phyloP scores from a whole-genome alignment of 1,140 invertebrate genomes.

The Phenacoccus solenopsis region DNA sequence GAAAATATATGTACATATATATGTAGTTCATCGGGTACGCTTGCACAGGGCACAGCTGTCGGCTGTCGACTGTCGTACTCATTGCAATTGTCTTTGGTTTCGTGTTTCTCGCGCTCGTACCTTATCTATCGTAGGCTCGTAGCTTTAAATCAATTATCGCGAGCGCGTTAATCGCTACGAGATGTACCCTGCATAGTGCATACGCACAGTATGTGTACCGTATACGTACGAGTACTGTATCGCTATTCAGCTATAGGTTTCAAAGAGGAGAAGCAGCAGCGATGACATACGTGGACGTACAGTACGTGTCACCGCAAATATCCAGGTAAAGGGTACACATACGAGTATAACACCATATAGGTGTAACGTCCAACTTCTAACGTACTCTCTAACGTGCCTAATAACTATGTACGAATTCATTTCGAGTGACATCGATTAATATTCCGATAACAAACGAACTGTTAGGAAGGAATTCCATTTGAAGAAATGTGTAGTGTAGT shows the following conservation, averaged over 20 bases:
- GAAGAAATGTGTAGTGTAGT: background rate
- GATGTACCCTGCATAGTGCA: background rate
- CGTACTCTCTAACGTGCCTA: too few species aligned
- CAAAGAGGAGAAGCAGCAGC: too few species aligned
- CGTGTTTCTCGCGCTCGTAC: background rate
- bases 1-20: too few species aligned
- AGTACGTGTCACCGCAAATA: background rate
- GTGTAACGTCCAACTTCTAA: too few species aligned
- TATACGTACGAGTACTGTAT: background rate
- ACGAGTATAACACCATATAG: background rate
- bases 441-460: background rate
- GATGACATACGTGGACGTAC: too few species aligned
- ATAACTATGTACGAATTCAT: too few species aligned
- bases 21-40: background rate
- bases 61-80: too few species aligned
- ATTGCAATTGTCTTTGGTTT: background rate
- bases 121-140: background rate
- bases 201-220: background rate
- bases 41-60: background rate
- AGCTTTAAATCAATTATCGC: background rate
- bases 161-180: background rate
- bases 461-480: background rate
- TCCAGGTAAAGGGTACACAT: background rate
- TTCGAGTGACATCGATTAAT: background rate
- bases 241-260: background rate